Evolutionary conservation across 1,140 invertebrate species (phyloP).

Genomic region (Polyergus mexicanus): DNA sequence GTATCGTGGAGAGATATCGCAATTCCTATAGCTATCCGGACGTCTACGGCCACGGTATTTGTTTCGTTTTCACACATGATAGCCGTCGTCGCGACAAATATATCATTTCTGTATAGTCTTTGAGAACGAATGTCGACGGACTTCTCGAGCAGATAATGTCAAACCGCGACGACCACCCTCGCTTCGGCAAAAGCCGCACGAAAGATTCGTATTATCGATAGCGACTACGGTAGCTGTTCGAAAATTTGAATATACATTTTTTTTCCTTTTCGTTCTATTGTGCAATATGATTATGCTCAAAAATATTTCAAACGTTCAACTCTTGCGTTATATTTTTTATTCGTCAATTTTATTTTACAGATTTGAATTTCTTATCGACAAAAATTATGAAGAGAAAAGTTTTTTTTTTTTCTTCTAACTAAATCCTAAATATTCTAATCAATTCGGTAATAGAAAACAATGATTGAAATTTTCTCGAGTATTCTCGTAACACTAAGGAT

Average conservation of each 20-base stretch:
- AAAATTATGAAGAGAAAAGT: background rate
- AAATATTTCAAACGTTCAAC: background rate
- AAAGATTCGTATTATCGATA: background rate
- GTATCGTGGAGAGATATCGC: constrained; percentile 23
- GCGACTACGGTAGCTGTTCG: background rate
- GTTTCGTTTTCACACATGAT: constrained; percentile 31
- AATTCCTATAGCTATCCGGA: background rate
- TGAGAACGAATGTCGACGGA: constrained; percentile 8
- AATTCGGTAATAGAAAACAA: too few relatives aligned
- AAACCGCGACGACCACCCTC: background rate
- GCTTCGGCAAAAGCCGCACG: background rate
- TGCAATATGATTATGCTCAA: background rate
- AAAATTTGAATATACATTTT: background rate
- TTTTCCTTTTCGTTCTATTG: background rate
- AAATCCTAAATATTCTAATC: background rate
- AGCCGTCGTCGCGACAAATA: constrained; percentile 9
- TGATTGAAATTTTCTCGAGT: background rate
- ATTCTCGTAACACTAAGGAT: background rate
- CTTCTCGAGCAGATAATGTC: constrained; percentile 46
- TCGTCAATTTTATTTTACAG: background rate
- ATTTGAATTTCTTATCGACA: background rate
- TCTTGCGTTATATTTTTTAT: background rate
- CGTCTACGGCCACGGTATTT: background rate
- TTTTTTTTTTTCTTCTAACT: background rate
- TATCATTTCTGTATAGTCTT: constrained; percentile 28